A percentile compares a stretch with the other conserved stretches of the same genome.
These are phyloP conservation scores for Euphydryas editha DNA, from an alignment of 2,888 invertebrate genomes.

Conservation along the genomic window DNA sequence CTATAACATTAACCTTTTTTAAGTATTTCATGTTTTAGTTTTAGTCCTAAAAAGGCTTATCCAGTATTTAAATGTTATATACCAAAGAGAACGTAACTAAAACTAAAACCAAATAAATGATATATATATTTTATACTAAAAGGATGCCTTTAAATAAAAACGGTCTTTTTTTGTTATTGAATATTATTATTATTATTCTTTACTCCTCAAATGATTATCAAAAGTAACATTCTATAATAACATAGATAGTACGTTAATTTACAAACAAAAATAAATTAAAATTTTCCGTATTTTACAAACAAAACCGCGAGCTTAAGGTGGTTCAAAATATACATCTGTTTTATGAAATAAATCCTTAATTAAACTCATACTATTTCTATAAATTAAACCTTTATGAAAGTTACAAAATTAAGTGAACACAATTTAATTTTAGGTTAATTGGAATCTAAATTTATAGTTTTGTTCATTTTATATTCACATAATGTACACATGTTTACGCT, in stretches of 20 bases:
- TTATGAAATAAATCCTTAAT: not conserved
- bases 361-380: slow-evolving; percentile 11
- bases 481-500: not conserved
- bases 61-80: no score
- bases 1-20: not conserved
- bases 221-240: no score
- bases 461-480: not conserved
- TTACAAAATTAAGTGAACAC: not conserved
- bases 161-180: no score
- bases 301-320: not conserved
- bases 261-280: slow-evolving; percentile 8
- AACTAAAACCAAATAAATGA: no score
- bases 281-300: not conserved
- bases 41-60: no score
- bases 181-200: no score
- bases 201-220: no score
- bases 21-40: not conserved
- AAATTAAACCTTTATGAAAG: slow-evolving; percentile 1
- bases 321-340: not conserved
- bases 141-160: no score
- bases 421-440: slow-evolving; percentile 8
- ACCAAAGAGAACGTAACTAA: no score
- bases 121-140: no score
- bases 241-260: not conserved
- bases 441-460: not conserved